These are phyloP conservation scores for Micoletzkya japonica DNA, from an alignment of 2,888 invertebrate genomes.

Conservation along the genomic window DNA sequence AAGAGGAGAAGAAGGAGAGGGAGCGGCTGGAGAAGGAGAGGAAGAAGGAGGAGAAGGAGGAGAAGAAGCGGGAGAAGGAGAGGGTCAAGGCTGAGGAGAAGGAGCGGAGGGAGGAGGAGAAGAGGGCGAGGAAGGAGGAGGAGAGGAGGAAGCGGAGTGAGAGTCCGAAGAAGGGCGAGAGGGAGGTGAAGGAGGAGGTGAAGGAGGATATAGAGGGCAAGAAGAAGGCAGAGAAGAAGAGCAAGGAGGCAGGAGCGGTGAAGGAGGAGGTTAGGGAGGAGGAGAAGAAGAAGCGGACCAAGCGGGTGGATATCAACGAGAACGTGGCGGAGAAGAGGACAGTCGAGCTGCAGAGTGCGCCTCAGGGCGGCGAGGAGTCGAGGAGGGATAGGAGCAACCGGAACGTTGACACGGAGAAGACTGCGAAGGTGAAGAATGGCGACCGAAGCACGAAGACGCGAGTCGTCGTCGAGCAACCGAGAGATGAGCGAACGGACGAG, in stretches of 20 bases:
- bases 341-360: constrained; percentile 23
- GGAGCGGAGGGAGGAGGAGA: constrained; percentile 30
- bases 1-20: constrained; percentile 33
- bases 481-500: constrained; percentile 1
- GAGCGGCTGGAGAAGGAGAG: constrained; percentile 29
- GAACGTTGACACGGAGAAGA: too few relatives aligned
- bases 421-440: constrained; percentile 10
- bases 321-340: neutral
- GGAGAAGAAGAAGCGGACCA: constrained; percentile 30
- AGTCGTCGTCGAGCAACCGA: neutral
- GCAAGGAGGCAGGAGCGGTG: constrained; percentile 14
- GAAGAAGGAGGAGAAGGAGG: constrained; percentile 32
- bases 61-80: constrained; percentile 27
- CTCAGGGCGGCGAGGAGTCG: constrained; percentile 21
- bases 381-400: constrained; percentile 6
- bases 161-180: constrained; percentile 38
- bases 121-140: constrained; percentile 32
- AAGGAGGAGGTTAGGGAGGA: constrained; percentile 7
- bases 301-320: neutral
- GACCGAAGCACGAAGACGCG: neutral
- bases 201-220: constrained; percentile 35
- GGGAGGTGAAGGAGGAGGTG: constrained; percentile 38
- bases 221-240: constrained; percentile 11
- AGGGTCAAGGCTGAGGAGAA: constrained; percentile 5
- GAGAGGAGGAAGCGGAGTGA: constrained; percentile 37